Evolutionary conservation across 2,113 vertebrate genomes (phyloP).

Genomic region (Cyphotilapia sp.): DNA sequence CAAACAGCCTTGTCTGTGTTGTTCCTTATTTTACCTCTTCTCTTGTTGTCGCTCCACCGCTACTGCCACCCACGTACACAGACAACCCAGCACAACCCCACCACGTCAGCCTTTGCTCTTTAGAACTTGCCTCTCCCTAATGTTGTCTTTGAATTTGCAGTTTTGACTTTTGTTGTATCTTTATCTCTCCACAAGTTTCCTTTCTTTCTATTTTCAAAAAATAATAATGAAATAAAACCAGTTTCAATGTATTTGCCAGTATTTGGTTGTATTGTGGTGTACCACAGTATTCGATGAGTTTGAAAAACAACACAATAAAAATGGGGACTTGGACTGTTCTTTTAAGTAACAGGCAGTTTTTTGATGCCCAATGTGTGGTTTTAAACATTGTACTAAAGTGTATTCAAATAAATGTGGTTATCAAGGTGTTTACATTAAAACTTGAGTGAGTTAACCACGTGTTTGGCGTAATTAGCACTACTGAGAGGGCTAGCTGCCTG

Average conservation of each 20-base stretch:
- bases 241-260: neutral
- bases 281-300: accelerated
- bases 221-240: neutral
- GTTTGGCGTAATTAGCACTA: neutral
- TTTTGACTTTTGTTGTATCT: neutral
- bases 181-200: neutral
- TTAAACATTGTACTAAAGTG: neutral
- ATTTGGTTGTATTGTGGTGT: neutral
- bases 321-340: neutral
- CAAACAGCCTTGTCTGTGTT: slow-evolving; percentile 57
- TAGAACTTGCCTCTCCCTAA: neutral
- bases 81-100: neutral
- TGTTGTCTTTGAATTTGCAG: neutral
- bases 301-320: neutral
- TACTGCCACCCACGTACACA: slow-evolving; percentile 10
- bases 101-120: neutral
- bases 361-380: accelerated
- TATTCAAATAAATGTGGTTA: neutral
- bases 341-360: neutral
- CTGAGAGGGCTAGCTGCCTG: neutral
- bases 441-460: neutral
- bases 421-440: neutral
- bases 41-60: neutral
- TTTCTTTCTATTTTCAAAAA: neutral
- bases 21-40: slow-evolving; percentile 30